Evolutionary conservation across 2,113 vertebrate species (phyloP).

Genomic region (Taurulus bubalis): DNA sequence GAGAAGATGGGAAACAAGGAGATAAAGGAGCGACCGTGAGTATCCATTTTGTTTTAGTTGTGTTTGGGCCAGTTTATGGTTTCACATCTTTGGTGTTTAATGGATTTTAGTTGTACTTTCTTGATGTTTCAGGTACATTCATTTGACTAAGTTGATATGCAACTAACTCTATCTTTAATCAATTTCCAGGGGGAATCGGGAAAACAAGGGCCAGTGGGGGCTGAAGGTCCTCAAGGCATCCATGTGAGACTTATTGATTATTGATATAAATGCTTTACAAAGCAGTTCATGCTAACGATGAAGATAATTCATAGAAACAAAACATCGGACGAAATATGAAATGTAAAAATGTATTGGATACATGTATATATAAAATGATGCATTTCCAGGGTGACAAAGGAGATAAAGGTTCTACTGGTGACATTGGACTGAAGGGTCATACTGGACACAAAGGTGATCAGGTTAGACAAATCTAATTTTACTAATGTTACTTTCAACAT

Average conservation of each 20-base stretch:
- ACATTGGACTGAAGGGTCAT: conserved; percentile 83
- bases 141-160: not conserved
- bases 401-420: conserved; percentile 78
- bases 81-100: not conserved
- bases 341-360: not conserved
- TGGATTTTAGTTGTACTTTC: not conserved
- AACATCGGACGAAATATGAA: not conserved
- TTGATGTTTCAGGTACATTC: not conserved
- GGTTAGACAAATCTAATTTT: conserved; percentile 62
- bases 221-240: conserved; percentile 75
- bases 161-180: not conserved
- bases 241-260: conserved; percentile 62
- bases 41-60: conserved; percentile 7
- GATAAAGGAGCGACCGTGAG: conserved; percentile 82
- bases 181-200: conserved; percentile 80
- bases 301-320: not conserved
- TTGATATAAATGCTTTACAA: too few species aligned
- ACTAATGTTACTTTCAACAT: not conserved
- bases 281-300: not conserved
- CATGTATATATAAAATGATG: not conserved
- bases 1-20: conserved; percentile 79
- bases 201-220: conserved; percentile 82
- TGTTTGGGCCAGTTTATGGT: not conserved
- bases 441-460: conserved; percentile 85
- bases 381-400: conserved; percentile 82